phyloP scores from a whole-genome alignment of 2,797 vertebrate genomes.

The Heliangelus exortis region DNA sequence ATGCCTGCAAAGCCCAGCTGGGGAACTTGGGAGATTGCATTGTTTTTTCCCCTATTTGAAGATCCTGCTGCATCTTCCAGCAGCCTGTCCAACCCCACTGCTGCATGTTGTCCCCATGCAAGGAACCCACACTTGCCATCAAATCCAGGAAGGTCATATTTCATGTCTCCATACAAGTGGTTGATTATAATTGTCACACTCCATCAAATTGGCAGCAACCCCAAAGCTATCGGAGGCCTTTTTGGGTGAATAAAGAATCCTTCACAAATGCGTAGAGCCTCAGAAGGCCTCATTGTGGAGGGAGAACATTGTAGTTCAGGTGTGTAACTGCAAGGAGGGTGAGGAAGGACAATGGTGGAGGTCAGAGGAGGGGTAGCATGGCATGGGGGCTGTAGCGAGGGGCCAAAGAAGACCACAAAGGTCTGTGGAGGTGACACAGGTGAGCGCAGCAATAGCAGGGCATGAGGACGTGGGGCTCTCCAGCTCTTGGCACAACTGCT shows the following conservation, averaged over 20 bases:
- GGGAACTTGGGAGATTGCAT: not conserved
- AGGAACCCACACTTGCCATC: fast-evolving
- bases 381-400: not conserved
- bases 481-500: not conserved
- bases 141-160: fast-evolving
- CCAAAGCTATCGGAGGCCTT: conserved; percentile 60
- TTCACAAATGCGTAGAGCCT: not conserved
- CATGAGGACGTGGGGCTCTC: not conserved
- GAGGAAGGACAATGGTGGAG: conserved; percentile 17
- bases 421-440: not conserved
- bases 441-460: not conserved
- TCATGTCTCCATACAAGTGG: not conserved
- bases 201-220: conserved; percentile 30
- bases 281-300: not conserved
- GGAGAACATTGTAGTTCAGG: not conserved
- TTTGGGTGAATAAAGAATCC: conserved; percentile 56
- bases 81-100: not conserved
- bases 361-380: conserved; percentile 4
- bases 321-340: not conserved
- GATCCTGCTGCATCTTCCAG: not conserved
- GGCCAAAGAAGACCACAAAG: not conserved
- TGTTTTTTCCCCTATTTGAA: fast-evolving
- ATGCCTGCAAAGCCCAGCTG: not conserved
- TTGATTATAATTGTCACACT: conserved; percentile 51
- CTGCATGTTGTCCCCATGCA: fast-evolving